Evolutionary conservation across 2,888 invertebrate species (phyloP).

Genomic region (Cotesia congregata): DNA sequence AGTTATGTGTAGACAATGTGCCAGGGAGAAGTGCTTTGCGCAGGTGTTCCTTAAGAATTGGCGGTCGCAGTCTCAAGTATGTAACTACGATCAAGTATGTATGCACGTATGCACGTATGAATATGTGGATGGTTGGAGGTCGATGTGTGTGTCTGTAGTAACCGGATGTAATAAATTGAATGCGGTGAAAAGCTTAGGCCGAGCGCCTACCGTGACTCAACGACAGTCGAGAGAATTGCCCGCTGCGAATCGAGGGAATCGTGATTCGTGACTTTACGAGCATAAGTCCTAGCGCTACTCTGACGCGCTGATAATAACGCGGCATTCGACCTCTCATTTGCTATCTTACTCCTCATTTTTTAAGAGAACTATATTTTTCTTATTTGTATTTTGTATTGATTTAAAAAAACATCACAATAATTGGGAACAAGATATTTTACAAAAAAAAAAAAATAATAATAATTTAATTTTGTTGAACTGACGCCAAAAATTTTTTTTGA

Average conservation of each 20-base stretch:
- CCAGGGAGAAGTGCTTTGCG: constrained; percentile 29
- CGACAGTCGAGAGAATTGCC: constrained; percentile 51
- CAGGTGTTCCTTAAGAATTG: constrained; percentile 54
- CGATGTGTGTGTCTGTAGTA: constrained; percentile 12
- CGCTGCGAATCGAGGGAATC: constrained; percentile 40
- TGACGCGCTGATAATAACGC: constrained; percentile 47
- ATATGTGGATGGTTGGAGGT: too few species aligned
- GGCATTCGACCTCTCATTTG: constrained; percentile 26
- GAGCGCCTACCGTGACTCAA: constrained; percentile 55
- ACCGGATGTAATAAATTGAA: constrained; percentile 61
- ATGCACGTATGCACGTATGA: constrained; percentile 26
- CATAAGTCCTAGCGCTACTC: constrained; percentile 36
- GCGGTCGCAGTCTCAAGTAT: constrained; percentile 7
- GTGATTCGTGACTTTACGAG: constrained; percentile 52
- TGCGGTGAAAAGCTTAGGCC: constrained; percentile 55
- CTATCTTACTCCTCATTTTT: not conserved
- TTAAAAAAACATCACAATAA: not conserved
- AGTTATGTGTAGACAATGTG: not conserved
- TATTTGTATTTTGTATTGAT: not conserved
- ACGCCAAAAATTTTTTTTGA: too few species aligned
- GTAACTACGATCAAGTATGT: not conserved
- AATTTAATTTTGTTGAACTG: too few species aligned
- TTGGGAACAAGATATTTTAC: too few species aligned
- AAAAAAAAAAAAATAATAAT: too few species aligned
- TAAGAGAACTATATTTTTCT: not conserved